These are phyloP conservation scores for Dryadula phaetusa DNA, from an alignment of 2,888 invertebrate species.

Conservation along the genomic window DNA sequence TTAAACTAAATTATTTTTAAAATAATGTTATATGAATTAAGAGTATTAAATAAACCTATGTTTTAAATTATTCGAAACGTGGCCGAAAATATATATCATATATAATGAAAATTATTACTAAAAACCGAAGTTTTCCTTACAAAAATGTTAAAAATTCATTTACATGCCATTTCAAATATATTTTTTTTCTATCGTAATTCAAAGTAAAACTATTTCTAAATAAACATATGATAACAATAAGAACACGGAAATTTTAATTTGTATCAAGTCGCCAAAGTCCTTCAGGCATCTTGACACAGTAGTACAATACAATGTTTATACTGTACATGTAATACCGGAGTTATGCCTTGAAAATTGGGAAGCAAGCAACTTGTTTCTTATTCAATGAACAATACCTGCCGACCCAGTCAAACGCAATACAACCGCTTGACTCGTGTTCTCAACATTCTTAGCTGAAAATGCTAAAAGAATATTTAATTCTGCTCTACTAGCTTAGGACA, in stretches of 20 bases:
- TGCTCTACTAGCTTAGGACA: neutral
- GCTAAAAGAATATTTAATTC: slow-evolving; percentile 8
- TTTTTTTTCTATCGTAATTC: too few relatives aligned
- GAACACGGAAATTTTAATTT: neutral
- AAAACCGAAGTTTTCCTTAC: neutral
- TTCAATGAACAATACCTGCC: slow-evolving; percentile 30
- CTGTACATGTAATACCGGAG: slow-evolving; percentile 19
- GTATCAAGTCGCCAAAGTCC: neutral
- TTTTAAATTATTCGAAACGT: too few relatives aligned
- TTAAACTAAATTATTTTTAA: too few relatives aligned
- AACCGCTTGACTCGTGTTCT: slow-evolving; percentile 5
- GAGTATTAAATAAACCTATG: too few relatives aligned
- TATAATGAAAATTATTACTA: neutral
- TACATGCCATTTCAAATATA: too few relatives aligned
- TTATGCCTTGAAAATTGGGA: slow-evolving; percentile 23
- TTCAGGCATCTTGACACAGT: slow-evolving; percentile 2
- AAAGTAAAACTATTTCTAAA: neutral
- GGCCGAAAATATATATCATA: too few relatives aligned
- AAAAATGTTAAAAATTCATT: too few relatives aligned
- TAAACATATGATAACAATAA: neutral
- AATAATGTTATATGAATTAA: too few relatives aligned
- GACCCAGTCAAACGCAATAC: slow-evolving; percentile 17
- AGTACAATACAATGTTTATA: slow-evolving; percentile 24
- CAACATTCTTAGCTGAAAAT: slow-evolving; percentile 10
- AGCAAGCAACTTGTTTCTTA: slow-evolving; percentile 27